A percentile compares a stretch with the other conserved stretches of the same genome.
These are phyloP conservation scores for Antennarius striatus DNA, from an alignment of 2,113 vertebrate species.

Conservation along the genomic window DNA sequence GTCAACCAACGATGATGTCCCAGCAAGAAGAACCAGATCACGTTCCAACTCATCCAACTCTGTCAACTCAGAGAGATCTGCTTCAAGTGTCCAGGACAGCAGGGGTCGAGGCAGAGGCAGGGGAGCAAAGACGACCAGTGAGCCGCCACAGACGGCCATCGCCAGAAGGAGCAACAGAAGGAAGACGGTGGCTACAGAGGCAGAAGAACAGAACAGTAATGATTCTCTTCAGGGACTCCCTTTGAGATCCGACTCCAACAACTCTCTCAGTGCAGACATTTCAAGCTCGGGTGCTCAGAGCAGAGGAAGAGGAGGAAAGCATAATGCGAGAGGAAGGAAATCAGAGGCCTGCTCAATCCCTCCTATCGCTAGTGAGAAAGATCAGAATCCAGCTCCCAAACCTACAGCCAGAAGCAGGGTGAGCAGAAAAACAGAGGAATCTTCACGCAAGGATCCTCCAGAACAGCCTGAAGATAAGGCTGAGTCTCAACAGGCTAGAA, in stretches of 20 bases:
- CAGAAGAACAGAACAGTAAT: conserved; percentile 1
- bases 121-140: conserved; percentile 35
- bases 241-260: conserved; percentile 52
- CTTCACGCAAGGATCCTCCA: not conserved
- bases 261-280: conserved; percentile 53
- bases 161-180: conserved; percentile 45
- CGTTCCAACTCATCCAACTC: conserved; percentile 74
- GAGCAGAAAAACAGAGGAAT: conserved; percentile 16
- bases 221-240: conserved; percentile 23
- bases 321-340: conserved; percentile 49
- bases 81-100: conserved; percentile 34
- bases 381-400: conserved; percentile 13
- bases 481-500: conserved; percentile 6
- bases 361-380: conserved; percentile 4
- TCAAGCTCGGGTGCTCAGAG: conserved; percentile 48
- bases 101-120: conserved; percentile 44
- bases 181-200: conserved; percentile 31
- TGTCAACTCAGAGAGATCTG: conserved; percentile 70
- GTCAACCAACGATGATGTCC: conserved; percentile 28
- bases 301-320: conserved; percentile 50
- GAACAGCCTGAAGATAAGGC: conserved; percentile 17
- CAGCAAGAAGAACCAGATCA: conserved; percentile 63
- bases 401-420: conserved; percentile 39
- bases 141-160: not conserved
- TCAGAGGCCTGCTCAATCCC: conserved; percentile 3